A percentile compares a stretch with the other conserved stretches of the same genome.
phyloP scores from a whole-genome alignment of 2,888 invertebrate genomes.

The Epicampocera succincta region DNA sequence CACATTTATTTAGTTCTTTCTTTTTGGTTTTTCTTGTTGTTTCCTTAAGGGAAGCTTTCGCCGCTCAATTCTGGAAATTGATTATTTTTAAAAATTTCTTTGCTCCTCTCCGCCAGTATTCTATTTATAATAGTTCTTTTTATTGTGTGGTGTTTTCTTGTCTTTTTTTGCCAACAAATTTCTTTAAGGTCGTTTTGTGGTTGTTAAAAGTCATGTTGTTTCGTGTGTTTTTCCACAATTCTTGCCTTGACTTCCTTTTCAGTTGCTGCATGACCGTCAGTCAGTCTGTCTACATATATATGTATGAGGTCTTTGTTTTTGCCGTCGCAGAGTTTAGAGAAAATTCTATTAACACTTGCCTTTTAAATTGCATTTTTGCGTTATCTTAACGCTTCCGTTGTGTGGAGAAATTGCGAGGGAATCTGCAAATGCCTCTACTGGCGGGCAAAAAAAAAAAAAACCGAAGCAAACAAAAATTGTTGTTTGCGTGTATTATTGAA shows the following conservation, averaged over 20 bases:
- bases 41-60: slow-evolving; percentile 45
- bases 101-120: slow-evolving; percentile 1
- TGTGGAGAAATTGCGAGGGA: slow-evolving; percentile 37
- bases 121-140: background rate
- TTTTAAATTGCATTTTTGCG: slow-evolving; percentile 68
- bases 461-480: background rate
- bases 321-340: slow-evolving; percentile 17
- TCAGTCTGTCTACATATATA: slow-evolving; percentile 24
- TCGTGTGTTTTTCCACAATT: background rate
- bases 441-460: slow-evolving; percentile 5
- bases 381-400: slow-evolving; percentile 67
- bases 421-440: slow-evolving; percentile 37
- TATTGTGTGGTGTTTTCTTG: background rate
- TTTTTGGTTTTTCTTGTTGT: slow-evolving; percentile 33
- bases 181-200: slow-evolving; percentile 58
- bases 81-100: slow-evolving; percentile 38
- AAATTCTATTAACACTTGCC: slow-evolving; percentile 69
- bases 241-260: slow-evolving; percentile 57
- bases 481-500: slow-evolving; percentile 34
- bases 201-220: slow-evolving; percentile 32
- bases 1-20: slow-evolving; percentile 56
- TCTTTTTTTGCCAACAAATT: background rate
- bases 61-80: slow-evolving; percentile 64
- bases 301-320: slow-evolving; percentile 13
- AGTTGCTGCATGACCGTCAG: slow-evolving; percentile 10